Percentiles rank a stretch among this genome's conserved stretches.
Conservation (phyloP, 2,888 invertebrate genomes). For the Hyles lineata region DNA sequence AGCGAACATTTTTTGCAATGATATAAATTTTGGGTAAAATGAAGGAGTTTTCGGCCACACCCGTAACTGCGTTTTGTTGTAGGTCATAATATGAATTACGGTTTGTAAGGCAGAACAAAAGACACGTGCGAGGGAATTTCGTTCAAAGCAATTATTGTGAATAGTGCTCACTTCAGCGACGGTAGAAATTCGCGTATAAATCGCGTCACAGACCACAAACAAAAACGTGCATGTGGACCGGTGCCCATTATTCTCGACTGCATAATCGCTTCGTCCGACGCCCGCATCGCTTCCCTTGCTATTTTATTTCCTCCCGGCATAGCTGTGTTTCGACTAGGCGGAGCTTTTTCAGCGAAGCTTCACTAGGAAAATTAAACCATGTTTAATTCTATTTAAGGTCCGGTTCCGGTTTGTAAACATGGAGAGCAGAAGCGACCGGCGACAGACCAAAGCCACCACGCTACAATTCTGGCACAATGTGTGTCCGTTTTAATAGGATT, state of each 20-base stretch:
- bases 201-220: slow-evolving; percentile 85
- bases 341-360: slow-evolving; percentile 71
- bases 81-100: slow-evolving; percentile 10
- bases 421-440: slow-evolving; percentile 72
- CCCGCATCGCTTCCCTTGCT: slow-evolving; percentile 83
- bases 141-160: slow-evolving; percentile 83
- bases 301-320: slow-evolving; percentile 83
- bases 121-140: slow-evolving; percentile 72
- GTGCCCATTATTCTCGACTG: slow-evolving; percentile 84
- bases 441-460: slow-evolving; percentile 81
- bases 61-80: not conserved
- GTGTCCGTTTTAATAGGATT: slow-evolving; percentile 83
- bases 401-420: slow-evolving; percentile 76
- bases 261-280: slow-evolving; percentile 85
- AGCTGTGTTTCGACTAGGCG: slow-evolving; percentile 80
- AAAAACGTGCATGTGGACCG: slow-evolving; percentile 85
- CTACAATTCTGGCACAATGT: slow-evolving; percentile 81
- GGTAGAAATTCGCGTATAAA: slow-evolving; percentile 84
- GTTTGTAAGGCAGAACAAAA: slow-evolving; percentile 58
- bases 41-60: slow-evolving; percentile 51
- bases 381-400: slow-evolving; percentile 83
- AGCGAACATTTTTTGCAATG: not conserved
- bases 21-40: not conserved
- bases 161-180: slow-evolving; percentile 82
- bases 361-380: slow-evolving; percentile 81